Evolutionary conservation across 2,797 vertebrate species (phyloP).

Genomic region (Liparis tanakae): DNA sequence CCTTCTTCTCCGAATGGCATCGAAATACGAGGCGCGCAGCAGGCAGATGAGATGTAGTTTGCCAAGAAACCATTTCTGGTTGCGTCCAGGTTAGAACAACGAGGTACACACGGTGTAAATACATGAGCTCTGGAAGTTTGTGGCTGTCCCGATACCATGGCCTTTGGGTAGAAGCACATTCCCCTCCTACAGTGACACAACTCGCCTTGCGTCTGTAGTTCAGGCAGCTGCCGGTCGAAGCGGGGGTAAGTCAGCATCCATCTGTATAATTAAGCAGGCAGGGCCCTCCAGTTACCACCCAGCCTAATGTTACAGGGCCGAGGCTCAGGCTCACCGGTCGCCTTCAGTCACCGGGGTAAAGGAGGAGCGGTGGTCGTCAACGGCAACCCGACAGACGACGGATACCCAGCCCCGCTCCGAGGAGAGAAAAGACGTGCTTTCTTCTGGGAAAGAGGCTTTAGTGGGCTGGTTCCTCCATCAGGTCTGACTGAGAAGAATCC

Average conservation of each 20-base stretch:
- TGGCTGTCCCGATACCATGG: too few relatives aligned
- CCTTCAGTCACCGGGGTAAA: neutral
- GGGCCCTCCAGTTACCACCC: neutral
- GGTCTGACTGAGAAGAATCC: conserved; percentile 53
- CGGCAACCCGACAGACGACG: conserved; percentile 2
- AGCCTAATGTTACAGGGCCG: neutral
- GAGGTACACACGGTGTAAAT: neutral
- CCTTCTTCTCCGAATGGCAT: neutral
- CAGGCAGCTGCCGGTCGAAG: neutral
- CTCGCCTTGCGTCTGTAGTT: neutral
- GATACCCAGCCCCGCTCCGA: conserved; percentile 5
- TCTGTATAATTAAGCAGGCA: conserved; percentile 9
- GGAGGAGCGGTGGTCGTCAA: neutral
- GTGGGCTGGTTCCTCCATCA: conserved; percentile 52
- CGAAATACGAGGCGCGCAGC: neutral
- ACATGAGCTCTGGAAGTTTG: neutral
- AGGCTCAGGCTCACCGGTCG: conserved; percentile 23
- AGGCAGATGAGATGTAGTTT: neutral
- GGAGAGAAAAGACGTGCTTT: conserved; percentile 7
- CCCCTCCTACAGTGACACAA: neutral
- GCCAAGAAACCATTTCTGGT: neutral
- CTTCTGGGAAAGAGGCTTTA: conserved; percentile 30
- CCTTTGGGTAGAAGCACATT: neutral
- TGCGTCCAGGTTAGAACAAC: neutral
- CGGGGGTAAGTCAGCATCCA: conserved; percentile 2